A percentile compares a stretch with the other conserved stretches of the same genome.
Conservation (phyloP, 2,113 vertebrate species). For the Spea bombifrons region DNA sequence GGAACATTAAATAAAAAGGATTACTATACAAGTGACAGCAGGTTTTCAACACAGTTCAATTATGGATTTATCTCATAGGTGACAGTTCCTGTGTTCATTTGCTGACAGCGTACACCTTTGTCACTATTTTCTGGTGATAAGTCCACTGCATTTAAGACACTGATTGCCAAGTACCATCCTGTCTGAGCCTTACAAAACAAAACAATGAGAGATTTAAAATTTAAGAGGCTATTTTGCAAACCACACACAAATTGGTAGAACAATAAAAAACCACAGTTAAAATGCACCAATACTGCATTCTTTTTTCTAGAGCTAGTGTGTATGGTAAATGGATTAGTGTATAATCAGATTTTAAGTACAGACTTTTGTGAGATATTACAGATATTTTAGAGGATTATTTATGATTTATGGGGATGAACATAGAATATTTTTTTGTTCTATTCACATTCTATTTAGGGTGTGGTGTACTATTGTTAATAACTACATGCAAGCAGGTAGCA, state of each 20-base stretch:
- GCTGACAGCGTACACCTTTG: too few relatives aligned
- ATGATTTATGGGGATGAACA: constrained; percentile 24
- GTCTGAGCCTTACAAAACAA: constrained; percentile 28
- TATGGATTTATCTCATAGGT: too few relatives aligned
- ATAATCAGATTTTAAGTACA: constrained; percentile 36
- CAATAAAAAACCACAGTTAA: constrained; percentile 19
- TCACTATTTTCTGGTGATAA: too few relatives aligned
- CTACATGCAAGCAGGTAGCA: constrained; percentile 8
- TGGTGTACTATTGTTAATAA: not conserved
- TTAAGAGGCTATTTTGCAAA: constrained; percentile 8
- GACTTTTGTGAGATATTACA: constrained; percentile 25
- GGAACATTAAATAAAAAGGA: too few relatives aligned
- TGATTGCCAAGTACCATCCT: constrained; percentile 11
- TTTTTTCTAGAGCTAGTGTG: not conserved
- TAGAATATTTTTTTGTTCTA: constrained; percentile 1
- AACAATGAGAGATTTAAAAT: constrained; percentile 5
- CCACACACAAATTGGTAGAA: constrained; percentile 15
- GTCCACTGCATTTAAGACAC: not conserved
- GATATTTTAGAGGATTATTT: constrained; percentile 27
- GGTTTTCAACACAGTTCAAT: too few relatives aligned
- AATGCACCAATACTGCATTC: constrained; percentile 19
- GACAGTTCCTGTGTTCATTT: too few relatives aligned
- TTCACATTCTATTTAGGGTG: constrained; percentile 20
- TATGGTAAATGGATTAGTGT: constrained; percentile 30
- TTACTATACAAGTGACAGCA: too few relatives aligned